Evolutionary conservation across 1,140 invertebrate species (phyloP).

Genomic region (Asobara japonica): DNA sequence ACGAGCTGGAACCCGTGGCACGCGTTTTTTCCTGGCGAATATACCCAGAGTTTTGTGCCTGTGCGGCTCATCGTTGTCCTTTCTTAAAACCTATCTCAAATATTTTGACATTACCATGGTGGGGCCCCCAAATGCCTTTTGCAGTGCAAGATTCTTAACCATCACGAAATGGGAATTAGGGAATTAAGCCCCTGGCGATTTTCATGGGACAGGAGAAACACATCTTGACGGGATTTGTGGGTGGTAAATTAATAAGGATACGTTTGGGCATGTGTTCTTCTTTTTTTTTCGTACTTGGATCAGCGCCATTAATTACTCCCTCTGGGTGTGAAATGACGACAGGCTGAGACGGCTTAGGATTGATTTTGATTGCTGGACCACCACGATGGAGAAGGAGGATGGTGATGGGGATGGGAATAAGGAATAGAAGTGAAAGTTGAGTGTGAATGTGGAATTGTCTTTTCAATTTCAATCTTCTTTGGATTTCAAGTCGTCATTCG

Average conservation of each 20-base stretch:
- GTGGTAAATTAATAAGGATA: constrained; percentile 26
- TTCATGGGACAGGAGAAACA: not conserved
- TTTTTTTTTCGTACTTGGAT: not conserved
- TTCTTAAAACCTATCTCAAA: constrained; percentile 38
- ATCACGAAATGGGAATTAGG: constrained; percentile 7
- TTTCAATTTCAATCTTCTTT: no score
- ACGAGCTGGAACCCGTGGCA: constrained; percentile 14
- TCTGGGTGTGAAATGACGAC: constrained; percentile 6
- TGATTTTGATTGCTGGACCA: not conserved
- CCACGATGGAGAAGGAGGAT: constrained; percentile 3
- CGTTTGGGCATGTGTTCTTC: constrained; percentile 22
- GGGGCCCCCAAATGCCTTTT: not conserved
- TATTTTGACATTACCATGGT: constrained; percentile 35
- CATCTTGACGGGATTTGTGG: not conserved
- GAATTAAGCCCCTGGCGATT: not conserved
- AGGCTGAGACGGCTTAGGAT: constrained; percentile 18
- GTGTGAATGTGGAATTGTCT: no score
- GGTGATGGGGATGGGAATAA: no score
- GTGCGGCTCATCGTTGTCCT: not conserved
- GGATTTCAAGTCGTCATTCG: no score
- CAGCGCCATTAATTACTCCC: constrained; percentile 28
- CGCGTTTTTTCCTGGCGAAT: not conserved
- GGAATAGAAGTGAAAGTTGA: no score
- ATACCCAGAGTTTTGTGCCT: constrained; percentile 8
- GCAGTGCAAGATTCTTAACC: constrained; percentile 7